phyloP scores from a whole-genome alignment of 2,888 invertebrate genomes.

The Anoplius nigerrimus region DNA sequence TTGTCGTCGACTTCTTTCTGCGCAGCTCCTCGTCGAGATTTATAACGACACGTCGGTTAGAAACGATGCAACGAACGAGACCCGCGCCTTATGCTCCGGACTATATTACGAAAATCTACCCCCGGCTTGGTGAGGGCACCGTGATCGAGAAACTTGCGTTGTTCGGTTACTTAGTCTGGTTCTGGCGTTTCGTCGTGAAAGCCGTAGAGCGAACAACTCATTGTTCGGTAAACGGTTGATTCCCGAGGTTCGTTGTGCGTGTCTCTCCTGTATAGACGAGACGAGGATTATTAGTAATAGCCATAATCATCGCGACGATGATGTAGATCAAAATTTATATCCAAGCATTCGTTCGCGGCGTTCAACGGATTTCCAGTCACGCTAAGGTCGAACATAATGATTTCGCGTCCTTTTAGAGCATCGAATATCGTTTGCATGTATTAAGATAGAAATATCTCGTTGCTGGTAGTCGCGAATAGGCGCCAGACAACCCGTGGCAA shows the following conservation, averaged over 20 bases:
- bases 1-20: conserved; percentile 28
- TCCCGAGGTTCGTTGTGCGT: conserved; percentile 5
- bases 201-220: conserved; percentile 30
- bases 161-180: conserved; percentile 27
- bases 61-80: not conserved
- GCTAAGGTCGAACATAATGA: conserved; percentile 36
- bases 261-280: conserved; percentile 11
- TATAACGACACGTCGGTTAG: not conserved
- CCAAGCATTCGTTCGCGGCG: not conserved
- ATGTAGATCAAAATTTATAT: conserved; percentile 3
- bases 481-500: too few species aligned
- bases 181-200: conserved; percentile 34
- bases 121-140: not conserved
- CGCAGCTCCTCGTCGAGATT: not conserved
- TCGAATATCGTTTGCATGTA: too few species aligned
- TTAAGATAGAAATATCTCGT: too few species aligned
- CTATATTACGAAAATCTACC: not conserved
- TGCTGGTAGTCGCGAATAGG: too few species aligned
- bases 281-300: conserved; percentile 3
- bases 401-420: conserved; percentile 1
- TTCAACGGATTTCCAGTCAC: conserved; percentile 33
- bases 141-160: not conserved
- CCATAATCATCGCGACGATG: not conserved
- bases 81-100: not conserved
- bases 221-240: conserved; percentile 19